phyloP scores from a whole-genome alignment of 2,113 vertebrate species.

The Pycnonotus jocosus region DNA sequence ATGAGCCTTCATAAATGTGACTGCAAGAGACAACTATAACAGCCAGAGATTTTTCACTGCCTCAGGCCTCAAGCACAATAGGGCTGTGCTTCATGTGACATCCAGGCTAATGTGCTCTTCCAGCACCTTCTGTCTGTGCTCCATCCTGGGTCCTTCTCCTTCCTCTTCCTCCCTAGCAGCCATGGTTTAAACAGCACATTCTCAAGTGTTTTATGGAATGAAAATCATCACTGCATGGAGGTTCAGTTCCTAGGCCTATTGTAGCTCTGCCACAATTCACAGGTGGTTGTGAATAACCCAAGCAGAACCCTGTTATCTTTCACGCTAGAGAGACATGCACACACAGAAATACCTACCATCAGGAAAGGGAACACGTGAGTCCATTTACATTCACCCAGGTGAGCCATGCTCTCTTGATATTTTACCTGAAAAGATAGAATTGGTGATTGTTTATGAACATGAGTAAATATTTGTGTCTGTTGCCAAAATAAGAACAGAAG shows the following conservation, averaged over 20 bases:
- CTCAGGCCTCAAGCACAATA: background rate
- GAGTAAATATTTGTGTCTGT: background rate
- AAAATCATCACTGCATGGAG: background rate
- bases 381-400: slow-evolving; percentile 66
- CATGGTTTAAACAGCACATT: background rate
- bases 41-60: background rate
- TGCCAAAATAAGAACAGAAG: slow-evolving; percentile 50
- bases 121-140: background rate
- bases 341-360: slow-evolving; percentile 76
- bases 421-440: slow-evolving; percentile 71
- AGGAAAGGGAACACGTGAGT: slow-evolving; percentile 80
- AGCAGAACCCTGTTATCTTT: background rate
- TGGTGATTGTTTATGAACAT: background rate
- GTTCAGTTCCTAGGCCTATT: background rate
- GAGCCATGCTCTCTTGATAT: slow-evolving; percentile 76
- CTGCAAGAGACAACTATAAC: background rate
- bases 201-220: background rate
- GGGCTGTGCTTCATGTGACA: background rate
- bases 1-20: background rate
- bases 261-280: background rate
- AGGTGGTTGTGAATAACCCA: background rate
- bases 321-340: background rate
- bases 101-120: background rate
- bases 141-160: background rate
- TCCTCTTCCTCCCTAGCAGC: background rate